Base-by-base conservation (phyloP, 1,140 invertebrate genomes). In the Campoletis sonorensis region DNA sequence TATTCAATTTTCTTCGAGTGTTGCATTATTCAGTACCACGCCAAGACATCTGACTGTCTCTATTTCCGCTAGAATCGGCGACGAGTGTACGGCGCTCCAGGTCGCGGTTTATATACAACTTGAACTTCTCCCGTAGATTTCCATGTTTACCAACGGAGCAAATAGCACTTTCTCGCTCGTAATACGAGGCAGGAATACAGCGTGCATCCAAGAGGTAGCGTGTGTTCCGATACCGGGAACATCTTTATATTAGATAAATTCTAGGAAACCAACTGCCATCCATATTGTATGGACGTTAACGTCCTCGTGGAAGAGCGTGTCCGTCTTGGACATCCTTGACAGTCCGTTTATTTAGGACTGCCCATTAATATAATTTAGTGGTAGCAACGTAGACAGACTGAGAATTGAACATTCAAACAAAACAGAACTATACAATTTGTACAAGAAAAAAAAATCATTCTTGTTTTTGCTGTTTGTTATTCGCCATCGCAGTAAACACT, bases 11-110 rank as follows among this genome's bases (percentile, higher is more conserved):
- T 88, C 82, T 84, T 79, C 64, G 61, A 81, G 83, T 83, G 83
- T 86, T 89, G 86, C 86, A 89, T 88, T 89, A 89, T 89, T 88
- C 87, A 88, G 85, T 54, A 85, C 85, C 75, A 75, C 85, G 80
- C 85, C 86, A 87, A 88, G 88, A 84, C 85, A 87, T 85, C 84
- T 81, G 83, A 86, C 87, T 87, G 85, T 87, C 86, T 87, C 85
- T 87, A 88, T 88, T 87, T 88, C 85, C 86, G 85, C 61, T 64
- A 72, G 72, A 70, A 61, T 30, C 40, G 40, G 11, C 83, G 77
- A 77, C 80, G 30, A 51, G 58, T 51, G 76, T 83, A 80, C 83
- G 45, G 61, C 58, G 77, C 49, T 78, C 49, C 70, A 78, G 67
- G 81, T 75, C 21, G 40, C 72, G 27, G 37, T 11, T 40, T 45